Evolutionary conservation across 2,888 invertebrate genomes (phyloP).

Genomic region (Spisula solida): DNA sequence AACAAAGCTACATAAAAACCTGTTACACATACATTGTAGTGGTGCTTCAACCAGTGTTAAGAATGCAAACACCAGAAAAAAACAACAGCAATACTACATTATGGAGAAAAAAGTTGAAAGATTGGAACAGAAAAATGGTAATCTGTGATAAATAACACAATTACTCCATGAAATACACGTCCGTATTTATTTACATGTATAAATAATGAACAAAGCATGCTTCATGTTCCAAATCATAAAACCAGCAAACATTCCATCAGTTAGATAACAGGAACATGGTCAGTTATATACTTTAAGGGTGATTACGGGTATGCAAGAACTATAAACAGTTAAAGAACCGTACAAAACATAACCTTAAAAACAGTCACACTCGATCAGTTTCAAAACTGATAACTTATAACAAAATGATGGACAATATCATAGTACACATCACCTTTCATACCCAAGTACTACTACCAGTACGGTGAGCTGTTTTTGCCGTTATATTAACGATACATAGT

Average conservation of each 20-base stretch:
- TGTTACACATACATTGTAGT: no score
- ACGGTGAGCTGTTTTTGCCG: not conserved
- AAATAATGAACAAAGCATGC: no score
- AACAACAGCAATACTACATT: not conserved
- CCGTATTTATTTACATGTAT: no score
- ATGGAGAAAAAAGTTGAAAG: not conserved
- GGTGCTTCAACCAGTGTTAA: no score
- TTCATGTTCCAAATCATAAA: no score
- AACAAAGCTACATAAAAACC: no score
- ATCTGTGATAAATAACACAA: no score
- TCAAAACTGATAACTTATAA: not conserved
- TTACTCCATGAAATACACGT: no score
- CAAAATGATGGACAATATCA: not conserved
- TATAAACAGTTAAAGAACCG: not conserved
- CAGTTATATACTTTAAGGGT: not conserved
- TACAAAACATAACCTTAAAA: not conserved
- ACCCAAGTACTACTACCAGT: not conserved
- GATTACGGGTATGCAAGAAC: not conserved
- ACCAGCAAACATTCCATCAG: no score
- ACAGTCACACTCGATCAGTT: not conserved
- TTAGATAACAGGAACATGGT: not conserved
- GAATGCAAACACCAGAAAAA: not conserved
- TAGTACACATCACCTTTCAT: not conserved
- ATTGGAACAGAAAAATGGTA: not conserved
- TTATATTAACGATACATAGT: not conserved